phyloP scores from a whole-genome alignment of 2,797 vertebrate species.

The Darevskia mixta region DNA sequence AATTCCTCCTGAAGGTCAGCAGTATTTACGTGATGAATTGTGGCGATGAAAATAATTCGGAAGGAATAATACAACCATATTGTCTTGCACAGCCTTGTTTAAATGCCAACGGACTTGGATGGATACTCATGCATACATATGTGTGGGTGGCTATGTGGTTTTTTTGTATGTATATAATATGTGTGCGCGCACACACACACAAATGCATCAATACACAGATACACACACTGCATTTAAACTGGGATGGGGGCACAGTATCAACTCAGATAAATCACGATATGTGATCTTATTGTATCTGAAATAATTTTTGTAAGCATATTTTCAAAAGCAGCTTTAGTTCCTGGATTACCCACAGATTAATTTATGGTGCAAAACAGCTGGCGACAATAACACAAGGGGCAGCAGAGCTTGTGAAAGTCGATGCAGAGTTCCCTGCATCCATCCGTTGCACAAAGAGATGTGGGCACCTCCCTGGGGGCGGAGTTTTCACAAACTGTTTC shows the following conservation, averaged over 20 bases:
- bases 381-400: neutral
- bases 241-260: too few species aligned
- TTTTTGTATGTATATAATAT: too few species aligned
- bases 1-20: neutral
- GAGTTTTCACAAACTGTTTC: neutral
- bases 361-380: neutral
- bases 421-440: neutral
- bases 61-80: neutral
- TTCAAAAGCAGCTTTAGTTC: slow-evolving; percentile 5
- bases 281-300: neutral
- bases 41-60: neutral
- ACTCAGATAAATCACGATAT: neutral
- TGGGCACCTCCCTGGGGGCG: neutral
- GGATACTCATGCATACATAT: neutral
- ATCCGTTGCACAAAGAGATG: neutral
- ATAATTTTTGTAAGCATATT: slow-evolving; percentile 2
- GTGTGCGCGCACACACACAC: too few species aligned
- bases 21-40: neutral
- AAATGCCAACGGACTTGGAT: neutral
- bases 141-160: neutral
- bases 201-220: neutral
- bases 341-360: neutral
- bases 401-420: neutral
- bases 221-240: neutral
- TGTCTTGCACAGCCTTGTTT: neutral